A percentile compares a stretch with the other conserved stretches of the same genome.
phyloP scores from a whole-genome alignment of 2,888 invertebrate genomes.

The Pteria penguin region DNA sequence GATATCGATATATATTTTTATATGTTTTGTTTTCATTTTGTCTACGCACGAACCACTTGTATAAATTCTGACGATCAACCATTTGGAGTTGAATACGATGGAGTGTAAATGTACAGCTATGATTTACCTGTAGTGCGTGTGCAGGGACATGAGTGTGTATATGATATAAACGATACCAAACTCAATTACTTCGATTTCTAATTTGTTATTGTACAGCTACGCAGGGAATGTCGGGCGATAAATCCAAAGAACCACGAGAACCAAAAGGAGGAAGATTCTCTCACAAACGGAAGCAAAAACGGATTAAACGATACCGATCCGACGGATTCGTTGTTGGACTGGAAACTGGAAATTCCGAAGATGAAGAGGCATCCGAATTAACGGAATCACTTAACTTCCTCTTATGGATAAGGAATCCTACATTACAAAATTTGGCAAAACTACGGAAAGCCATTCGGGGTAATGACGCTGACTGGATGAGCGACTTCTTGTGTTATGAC shows the following conservation, averaged over 20 bases:
- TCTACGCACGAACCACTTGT: too few species aligned
- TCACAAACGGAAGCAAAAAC: conserved; percentile 65
- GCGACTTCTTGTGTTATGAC: conserved; percentile 71
- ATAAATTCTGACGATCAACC: too few species aligned
- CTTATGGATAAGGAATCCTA: conserved; percentile 69
- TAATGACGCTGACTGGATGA: conserved; percentile 74
- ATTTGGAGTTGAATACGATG: too few species aligned
- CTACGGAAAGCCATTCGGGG: conserved; percentile 67
- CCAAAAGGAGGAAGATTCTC: conserved; percentile 50
- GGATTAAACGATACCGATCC: conserved; percentile 69
- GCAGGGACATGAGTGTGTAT: too few species aligned
- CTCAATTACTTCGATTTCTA: too few species aligned
- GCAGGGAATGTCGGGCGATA: not conserved
- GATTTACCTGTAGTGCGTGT: too few species aligned
- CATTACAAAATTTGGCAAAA: conserved; percentile 68
- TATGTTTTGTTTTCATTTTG: too few species aligned
- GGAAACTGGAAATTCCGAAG: conserved; percentile 58
- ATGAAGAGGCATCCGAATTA: conserved; percentile 53
- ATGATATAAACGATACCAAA: too few species aligned
- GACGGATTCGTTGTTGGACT: conserved; percentile 72
- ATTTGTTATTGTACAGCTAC: too few species aligned
- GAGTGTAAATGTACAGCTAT: too few species aligned
- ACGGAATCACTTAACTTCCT: conserved; percentile 68
- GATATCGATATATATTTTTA: too few species aligned
- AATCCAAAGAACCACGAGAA: not conserved